These are phyloP conservation scores for Etheostoma spectabile DNA, from an alignment of 2,113 vertebrate genomes.

Conservation along the genomic window DNA sequence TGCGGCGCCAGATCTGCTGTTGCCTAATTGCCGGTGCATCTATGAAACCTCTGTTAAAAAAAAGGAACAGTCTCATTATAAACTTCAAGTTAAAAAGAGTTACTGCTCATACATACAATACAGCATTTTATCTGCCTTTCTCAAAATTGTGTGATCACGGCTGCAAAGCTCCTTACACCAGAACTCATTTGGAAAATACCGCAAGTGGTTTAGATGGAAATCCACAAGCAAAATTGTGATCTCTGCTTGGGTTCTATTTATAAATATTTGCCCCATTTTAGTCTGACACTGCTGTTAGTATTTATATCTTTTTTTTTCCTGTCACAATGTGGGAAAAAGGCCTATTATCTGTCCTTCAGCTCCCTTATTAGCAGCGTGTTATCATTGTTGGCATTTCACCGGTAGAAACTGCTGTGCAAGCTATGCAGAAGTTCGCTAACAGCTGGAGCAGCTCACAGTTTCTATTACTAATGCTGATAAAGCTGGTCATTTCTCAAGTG, in stretches of 20 bases:
- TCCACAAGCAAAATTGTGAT: background rate
- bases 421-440: background rate
- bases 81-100: background rate
- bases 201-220: background rate
- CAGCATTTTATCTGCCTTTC: background rate
- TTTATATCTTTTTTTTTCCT: constrained; percentile 30
- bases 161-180: background rate
- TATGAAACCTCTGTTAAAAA: background rate
- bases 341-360: constrained; percentile 31
- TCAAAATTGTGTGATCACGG: background rate
- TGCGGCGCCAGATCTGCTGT: background rate
- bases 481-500: constrained; percentile 23
- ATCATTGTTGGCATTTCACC: constrained; percentile 19
- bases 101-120: background rate
- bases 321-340: background rate
- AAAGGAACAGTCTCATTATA: background rate
- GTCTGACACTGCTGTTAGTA: background rate
- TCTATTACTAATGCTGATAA: constrained; percentile 22
- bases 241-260: background rate
- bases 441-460: constrained; percentile 16
- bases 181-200: constrained; percentile 29
- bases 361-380: constrained; percentile 30
- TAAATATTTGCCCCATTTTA: background rate
- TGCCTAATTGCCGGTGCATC: background rate
- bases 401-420: constrained; percentile 15